phyloP scores from a whole-genome alignment of 2,113 vertebrate genomes.

The Tenebrosternarchus preto region DNA sequence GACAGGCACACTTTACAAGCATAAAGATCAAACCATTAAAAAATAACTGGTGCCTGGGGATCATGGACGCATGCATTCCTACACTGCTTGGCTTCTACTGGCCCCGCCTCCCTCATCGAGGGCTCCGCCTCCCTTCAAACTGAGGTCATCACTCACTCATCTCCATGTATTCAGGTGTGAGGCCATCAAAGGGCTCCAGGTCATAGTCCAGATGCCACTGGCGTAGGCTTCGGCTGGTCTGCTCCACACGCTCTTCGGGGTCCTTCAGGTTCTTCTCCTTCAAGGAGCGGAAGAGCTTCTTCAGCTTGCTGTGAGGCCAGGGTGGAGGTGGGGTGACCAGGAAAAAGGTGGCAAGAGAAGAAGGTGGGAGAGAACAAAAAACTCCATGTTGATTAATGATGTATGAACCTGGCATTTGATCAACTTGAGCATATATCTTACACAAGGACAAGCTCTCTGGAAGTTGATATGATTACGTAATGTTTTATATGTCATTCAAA shows the following conservation, averaged over 20 bases:
- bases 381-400: not conserved
- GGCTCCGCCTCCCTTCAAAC: too few species aligned
- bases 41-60: not conserved
- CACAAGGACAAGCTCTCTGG: not conserved
- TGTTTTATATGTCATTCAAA: not conserved
- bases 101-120: too few species aligned
- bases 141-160: constrained; percentile 86
- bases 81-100: not conserved
- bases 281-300: constrained; percentile 87
- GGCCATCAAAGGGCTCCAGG: constrained; percentile 88
- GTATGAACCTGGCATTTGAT: not conserved
- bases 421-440: not conserved
- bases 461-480: not conserved
- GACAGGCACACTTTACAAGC: not conserved
- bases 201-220: constrained; percentile 92
- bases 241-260: constrained; percentile 69
- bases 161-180: constrained; percentile 98
- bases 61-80: not conserved
- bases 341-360: not conserved
- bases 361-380: not conserved
- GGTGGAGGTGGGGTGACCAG: too few species aligned
- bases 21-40: not conserved
- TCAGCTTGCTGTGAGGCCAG: constrained; percentile 81
- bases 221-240: constrained; percentile 75
- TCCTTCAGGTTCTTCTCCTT: constrained; percentile 80